Conservation (phyloP, 1,140 invertebrate genomes). For the Bradysia coprophila region DNA sequence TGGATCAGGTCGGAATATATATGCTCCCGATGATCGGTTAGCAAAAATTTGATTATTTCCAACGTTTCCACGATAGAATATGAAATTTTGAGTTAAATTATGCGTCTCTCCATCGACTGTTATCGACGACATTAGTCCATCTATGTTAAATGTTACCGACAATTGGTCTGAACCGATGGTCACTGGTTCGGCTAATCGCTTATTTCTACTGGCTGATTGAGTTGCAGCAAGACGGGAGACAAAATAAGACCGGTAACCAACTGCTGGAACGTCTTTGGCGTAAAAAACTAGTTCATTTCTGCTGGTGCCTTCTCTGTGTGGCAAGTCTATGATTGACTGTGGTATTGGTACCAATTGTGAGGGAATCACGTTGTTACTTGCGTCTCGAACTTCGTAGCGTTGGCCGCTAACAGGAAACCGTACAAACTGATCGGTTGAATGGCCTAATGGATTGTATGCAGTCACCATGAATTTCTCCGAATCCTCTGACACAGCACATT, state of each 20-base stretch:
- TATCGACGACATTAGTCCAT: neutral
- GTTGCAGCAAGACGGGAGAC: too few species aligned
- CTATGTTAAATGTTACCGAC: neutral
- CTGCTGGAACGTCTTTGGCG: constrained; percentile 32
- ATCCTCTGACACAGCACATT: constrained; percentile 38
- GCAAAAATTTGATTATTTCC: constrained; percentile 41
- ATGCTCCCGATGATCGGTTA: constrained; percentile 57
- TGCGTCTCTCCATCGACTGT: constrained; percentile 13
- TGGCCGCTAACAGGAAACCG: constrained; percentile 44
- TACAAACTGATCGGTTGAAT: constrained; percentile 38
- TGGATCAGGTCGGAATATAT: constrained; percentile 63
- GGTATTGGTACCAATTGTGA: constrained; percentile 39
- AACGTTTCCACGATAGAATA: constrained; percentile 49
- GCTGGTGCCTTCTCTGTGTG: constrained; percentile 34
- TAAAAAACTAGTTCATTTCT: constrained; percentile 39
- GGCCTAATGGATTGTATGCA: constrained; percentile 66
- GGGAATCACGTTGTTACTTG: constrained; percentile 15
- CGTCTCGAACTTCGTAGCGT: constrained; percentile 37
- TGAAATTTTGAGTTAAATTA: constrained; percentile 46
- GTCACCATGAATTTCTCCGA: constrained; percentile 42
- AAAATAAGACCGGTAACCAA: constrained; percentile 39
- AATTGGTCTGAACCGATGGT: constrained; percentile 7
- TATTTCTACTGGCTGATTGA: too few species aligned
- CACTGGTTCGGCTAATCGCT: constrained; percentile 31
- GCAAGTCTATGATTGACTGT: constrained; percentile 30